Conservation (phyloP, 2,797 vertebrate genomes). For the Etheostoma nigrum region DNA sequence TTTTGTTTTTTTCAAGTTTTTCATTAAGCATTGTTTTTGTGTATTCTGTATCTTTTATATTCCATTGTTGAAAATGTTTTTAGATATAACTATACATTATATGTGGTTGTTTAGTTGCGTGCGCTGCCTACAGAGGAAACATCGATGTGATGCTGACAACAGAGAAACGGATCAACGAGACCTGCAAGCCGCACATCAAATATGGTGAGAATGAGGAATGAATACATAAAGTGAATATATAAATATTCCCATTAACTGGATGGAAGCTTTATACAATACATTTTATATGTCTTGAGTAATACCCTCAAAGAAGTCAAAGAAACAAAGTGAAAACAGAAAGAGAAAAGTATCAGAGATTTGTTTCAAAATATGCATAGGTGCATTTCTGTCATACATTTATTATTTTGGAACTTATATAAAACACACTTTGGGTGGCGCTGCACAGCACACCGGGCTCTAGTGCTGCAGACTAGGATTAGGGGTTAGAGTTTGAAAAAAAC, state of each 20-base stretch:
- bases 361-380: background rate
- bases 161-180: conserved; percentile 43
- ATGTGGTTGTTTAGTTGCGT: conserved; percentile 53
- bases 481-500: no score
- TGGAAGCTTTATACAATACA: no score
- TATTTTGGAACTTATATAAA: background rate
- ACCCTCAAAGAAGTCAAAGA: no score
- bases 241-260: no score
- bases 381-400: no score
- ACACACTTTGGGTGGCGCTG: background rate
- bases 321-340: no score
- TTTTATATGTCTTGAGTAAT: no score
- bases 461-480: no score
- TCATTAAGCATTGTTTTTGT: background rate
- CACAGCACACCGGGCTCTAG: no score
- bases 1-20: background rate
- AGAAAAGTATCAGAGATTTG: no score
- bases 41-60: background rate
- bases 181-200: conserved; percentile 61
- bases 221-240: no score
- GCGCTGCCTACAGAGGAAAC: conserved; percentile 69
- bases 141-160: conserved; percentile 72
- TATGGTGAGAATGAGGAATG: conserved; percentile 58
- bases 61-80: background rate
- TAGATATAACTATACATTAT: background rate